Base-by-base conservation (phyloP, 2,797 vertebrate species). In the Coendou prehensilis region DNA sequence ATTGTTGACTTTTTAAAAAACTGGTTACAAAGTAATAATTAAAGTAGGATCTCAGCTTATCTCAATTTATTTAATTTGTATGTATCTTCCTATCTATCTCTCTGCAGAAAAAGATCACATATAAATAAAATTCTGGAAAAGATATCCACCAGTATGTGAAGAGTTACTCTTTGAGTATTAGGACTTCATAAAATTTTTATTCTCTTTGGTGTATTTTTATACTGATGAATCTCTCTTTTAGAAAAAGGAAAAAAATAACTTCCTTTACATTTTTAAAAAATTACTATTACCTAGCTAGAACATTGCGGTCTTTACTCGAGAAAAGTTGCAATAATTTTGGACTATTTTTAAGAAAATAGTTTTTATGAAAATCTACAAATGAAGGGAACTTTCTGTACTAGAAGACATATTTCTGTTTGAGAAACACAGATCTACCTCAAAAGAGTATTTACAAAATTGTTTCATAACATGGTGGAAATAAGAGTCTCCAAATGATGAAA, bases 121-220 rank as follows among this genome's bases (percentile, higher is more conserved):
- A 52, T 41, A 63, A 50, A 61, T 79, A 90, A 57, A 90, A 79
- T 93, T 97, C 59, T 89, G 33, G 52, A 94, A 94, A 94, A 95
- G 7, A 41, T 41, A 59, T 18, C 71, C 26, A 88, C 56, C 52
- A 61, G 37, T 33, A n/a, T 85, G 41, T 69, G 37, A 82, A 81
- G n/a, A 87, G 30, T 84, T 26, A 88, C 33, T 91, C 9, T 85
- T 80, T 90, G 8, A 90, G 17, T 86, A 15, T 94, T 91, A 91
- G 30, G 20, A 94, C 76, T 83, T 93, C 52, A 57, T 33, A 18
- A 8, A 75, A 87, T 54, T 91, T 52, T 94, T 75, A 59, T 94
- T 85, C 37, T 95, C 23, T 61, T 93, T 13, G 50, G n/a, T 79
- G 2, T 52, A 69, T 92, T 95, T 93, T 76, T 87, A 87, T 76